These are phyloP conservation scores for Oxycera nigricornis DNA, from an alignment of 2,888 invertebrate genomes.

Conservation along the genomic window DNA sequence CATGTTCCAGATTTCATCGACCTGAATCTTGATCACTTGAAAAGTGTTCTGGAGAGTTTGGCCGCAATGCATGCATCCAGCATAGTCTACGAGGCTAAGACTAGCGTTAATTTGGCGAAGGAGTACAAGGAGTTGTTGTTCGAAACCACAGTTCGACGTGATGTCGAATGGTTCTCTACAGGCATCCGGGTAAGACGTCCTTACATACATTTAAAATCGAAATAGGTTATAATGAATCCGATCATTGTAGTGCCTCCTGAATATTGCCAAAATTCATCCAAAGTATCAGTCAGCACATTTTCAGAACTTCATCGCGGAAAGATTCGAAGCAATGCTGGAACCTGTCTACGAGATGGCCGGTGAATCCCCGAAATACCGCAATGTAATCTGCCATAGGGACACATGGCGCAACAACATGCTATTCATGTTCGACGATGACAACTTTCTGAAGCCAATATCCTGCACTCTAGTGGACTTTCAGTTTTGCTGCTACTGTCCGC, in stretches of 20 bases:
- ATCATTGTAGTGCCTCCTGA: slow-evolving; percentile 52
- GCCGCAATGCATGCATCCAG: slow-evolving; percentile 61
- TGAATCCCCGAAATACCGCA: slow-evolving; percentile 57
- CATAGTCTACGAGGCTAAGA: slow-evolving; percentile 58
- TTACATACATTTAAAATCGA: too few relatives aligned
- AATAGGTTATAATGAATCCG: not conserved
- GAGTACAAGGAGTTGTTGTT: slow-evolving; percentile 50
- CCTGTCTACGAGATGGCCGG: slow-evolving; percentile 50
- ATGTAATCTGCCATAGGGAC: slow-evolving; percentile 63
- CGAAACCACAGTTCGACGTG: slow-evolving; percentile 52
- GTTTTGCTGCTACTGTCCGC: slow-evolving; percentile 65
- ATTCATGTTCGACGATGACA: slow-evolving; percentile 50
- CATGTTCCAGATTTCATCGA: slow-evolving; percentile 47
- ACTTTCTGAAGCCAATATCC: slow-evolving; percentile 55
- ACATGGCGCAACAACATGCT: slow-evolving; percentile 60
- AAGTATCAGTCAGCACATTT: slow-evolving; percentile 52
- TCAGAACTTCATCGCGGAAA: slow-evolving; percentile 51
- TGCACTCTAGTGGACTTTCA: slow-evolving; percentile 67
- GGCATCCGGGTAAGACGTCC: slow-evolving; percentile 51
- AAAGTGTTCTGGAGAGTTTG: slow-evolving; percentile 55
- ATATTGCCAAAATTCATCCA: slow-evolving; percentile 52
- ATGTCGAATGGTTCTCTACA: slow-evolving; percentile 53
- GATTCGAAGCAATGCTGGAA: slow-evolving; percentile 51
- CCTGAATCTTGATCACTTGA: slow-evolving; percentile 56
- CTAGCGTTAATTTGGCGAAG: slow-evolving; percentile 51